Percentiles rank a stretch among this genome's conserved stretches.
Evolutionary conservation across 2,888 invertebrate genomes (phyloP).

Genomic region (Harpagoxenus sublaevis): DNA sequence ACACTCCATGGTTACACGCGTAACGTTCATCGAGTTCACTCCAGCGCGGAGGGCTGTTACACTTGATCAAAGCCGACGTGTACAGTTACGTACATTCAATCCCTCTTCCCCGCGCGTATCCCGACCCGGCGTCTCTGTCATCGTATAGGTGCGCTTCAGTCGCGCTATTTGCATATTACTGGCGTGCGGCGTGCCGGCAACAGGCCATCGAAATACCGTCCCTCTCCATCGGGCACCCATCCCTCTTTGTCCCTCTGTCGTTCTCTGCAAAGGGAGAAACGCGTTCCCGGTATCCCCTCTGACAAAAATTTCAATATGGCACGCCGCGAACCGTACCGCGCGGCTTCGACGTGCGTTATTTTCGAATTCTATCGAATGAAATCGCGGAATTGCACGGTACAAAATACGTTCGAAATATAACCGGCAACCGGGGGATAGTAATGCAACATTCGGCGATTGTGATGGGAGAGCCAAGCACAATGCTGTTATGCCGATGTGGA

Average conservation of each 20-base stretch:
- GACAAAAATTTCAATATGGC: conserved; percentile 80
- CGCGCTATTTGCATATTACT: conserved; percentile 83
- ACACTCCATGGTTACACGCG: conserved; percentile 74
- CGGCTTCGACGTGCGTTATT: conserved; percentile 43
- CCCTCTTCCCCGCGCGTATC: conserved; percentile 57
- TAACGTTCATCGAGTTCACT: conserved; percentile 74
- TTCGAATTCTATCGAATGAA: conserved; percentile 61
- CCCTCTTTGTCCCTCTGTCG: conserved; percentile 57
- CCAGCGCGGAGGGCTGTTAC: conserved; percentile 73
- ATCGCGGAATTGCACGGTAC: conserved; percentile 58
- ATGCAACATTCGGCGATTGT: conserved; percentile 39
- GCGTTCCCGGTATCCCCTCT: conserved; percentile 74
- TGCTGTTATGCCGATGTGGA: not conserved
- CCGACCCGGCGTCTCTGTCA: conserved; percentile 70
- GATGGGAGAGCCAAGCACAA: not conserved
- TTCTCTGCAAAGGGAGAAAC: conserved; percentile 74
- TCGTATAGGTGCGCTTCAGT: conserved; percentile 76
- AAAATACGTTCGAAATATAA: conserved; percentile 54
- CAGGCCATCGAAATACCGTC: conserved; percentile 80
- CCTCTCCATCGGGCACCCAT: conserved; percentile 31
- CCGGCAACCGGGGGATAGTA: conserved; percentile 40
- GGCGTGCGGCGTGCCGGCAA: conserved; percentile 79
- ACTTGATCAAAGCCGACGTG: conserved; percentile 80
- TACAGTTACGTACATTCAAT: conserved; percentile 76
- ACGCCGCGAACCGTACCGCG: conserved; percentile 55